Evolutionary conservation across 1,140 invertebrate species (phyloP).

Genomic region (Nasonia longicornis): DNA sequence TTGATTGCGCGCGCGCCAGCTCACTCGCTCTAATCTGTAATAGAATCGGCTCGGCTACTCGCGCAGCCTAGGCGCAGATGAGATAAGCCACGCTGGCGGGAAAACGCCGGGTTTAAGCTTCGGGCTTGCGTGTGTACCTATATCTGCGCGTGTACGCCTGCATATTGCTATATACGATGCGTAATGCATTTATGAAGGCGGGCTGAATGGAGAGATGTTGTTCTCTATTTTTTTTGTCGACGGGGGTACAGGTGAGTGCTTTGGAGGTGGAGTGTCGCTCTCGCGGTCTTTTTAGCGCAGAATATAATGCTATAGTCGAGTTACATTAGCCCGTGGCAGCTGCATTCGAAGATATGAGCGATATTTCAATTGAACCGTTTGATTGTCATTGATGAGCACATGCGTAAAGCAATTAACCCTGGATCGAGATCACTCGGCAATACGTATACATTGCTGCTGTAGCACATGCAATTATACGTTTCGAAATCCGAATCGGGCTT

Average conservation of each 20-base stretch:
- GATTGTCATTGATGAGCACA: too few relatives aligned
- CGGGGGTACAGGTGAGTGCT: not conserved
- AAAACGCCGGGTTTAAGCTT: not conserved
- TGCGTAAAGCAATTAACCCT: too few relatives aligned
- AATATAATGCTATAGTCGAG: too few relatives aligned
- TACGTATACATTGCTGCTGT: too few relatives aligned
- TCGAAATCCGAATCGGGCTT: too few relatives aligned
- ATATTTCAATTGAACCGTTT: too few relatives aligned
- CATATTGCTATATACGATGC: not conserved
- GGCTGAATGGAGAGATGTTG: not conserved
- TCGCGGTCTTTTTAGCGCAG: too few relatives aligned
- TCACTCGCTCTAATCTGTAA: slow-evolving; percentile 57
- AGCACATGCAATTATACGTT: too few relatives aligned
- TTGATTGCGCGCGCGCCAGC: slow-evolving; percentile 35
- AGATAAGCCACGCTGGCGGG: slow-evolving; percentile 44
- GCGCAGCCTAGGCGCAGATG: slow-evolving; percentile 11
- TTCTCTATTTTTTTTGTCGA: not conserved
- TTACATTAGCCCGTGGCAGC: too few relatives aligned
- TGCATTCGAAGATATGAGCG: too few relatives aligned
- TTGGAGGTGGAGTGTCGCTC: not conserved
- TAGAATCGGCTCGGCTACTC: slow-evolving; percentile 52
- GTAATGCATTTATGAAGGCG: not conserved
- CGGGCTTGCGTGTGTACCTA: not conserved
- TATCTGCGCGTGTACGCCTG: not conserved
- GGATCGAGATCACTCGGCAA: too few relatives aligned